Percentiles rank a stretch among this genome's conserved stretches.
Conservation (phyloP, 64 coral and sea anemone species). For the Astreopora myriophthalma region DNA sequence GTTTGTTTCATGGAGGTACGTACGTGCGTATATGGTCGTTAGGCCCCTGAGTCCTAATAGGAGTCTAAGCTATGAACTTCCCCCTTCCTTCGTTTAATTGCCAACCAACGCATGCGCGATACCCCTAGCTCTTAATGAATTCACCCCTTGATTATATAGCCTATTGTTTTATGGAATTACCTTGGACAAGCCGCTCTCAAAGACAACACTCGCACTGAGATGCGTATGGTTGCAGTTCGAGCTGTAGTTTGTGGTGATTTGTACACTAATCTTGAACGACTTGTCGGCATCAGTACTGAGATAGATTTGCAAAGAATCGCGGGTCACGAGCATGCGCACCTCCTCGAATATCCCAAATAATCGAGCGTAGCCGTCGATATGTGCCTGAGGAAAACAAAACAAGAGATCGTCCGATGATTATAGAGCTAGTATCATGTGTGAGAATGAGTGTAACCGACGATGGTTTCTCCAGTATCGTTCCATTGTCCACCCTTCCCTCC, state of each 20-base stretch:
- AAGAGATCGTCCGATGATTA: neutral
- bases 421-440: no score
- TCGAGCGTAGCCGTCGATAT: slow-evolving; percentile 77
- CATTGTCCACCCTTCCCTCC: no score
- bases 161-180: slow-evolving; percentile 44
- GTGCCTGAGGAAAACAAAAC: slow-evolving; percentile 36
- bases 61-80: no score
- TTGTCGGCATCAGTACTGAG: slow-evolving; percentile 67
- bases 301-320: slow-evolving; percentile 67
- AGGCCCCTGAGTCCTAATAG: no score
- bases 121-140: no score
- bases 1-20: no score
- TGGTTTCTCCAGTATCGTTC: no score
- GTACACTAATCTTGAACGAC: slow-evolving; percentile 76
- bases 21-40: no score
- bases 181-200: slow-evolving; percentile 87
- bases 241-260: slow-evolving; percentile 89
- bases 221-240: slow-evolving; percentile 74
- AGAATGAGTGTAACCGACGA: no score
- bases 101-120: no score
- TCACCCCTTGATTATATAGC: no score
- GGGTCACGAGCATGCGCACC: slow-evolving; percentile 71
- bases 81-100: no score
- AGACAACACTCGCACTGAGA: slow-evolving; percentile 81
- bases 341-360: slow-evolving; percentile 95